Conservation (phyloP, 92 coral and sea anemone species). For the Palythoa grandiflora region DNA sequence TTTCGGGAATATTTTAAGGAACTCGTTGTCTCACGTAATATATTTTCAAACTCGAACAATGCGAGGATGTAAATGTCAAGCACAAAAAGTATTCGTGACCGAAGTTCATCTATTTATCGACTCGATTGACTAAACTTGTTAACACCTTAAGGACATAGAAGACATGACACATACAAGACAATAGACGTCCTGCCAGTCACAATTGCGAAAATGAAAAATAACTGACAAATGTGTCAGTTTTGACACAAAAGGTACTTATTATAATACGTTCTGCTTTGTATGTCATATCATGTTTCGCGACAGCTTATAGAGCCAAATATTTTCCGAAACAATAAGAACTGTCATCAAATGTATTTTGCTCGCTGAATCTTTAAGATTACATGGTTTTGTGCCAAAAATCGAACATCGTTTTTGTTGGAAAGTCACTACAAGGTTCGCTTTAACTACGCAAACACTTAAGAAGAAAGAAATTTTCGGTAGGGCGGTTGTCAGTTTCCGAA, state of each 20-base stretch:
- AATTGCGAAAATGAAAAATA: neutral
- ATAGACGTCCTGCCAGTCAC: neutral
- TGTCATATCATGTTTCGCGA: slow-evolving; percentile 10
- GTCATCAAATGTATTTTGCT: neutral
- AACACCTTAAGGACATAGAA: neutral
- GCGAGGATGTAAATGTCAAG: slow-evolving; percentile 4
- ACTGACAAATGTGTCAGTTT: slow-evolving; percentile 8
- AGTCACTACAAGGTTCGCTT: neutral
- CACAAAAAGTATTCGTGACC: slow-evolving; percentile 24
- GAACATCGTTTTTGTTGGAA: neutral
- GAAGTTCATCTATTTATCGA: neutral
- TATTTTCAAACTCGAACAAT: neutral
- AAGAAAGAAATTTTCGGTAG: neutral
- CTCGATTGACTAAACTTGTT: neutral
- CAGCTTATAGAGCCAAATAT: neutral
- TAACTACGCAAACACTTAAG: neutral
- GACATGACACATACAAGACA: neutral
- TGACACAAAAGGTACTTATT: neutral
- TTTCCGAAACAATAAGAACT: neutral
- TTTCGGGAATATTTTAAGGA: too few species aligned
- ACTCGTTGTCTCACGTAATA: too few species aligned
- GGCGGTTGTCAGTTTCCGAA: neutral
- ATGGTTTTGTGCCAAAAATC: neutral
- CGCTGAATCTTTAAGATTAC: neutral
- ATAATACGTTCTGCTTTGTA: neutral